Conservation (phyloP, 2,888 invertebrate species). For the Brenthis daphne region DNA sequence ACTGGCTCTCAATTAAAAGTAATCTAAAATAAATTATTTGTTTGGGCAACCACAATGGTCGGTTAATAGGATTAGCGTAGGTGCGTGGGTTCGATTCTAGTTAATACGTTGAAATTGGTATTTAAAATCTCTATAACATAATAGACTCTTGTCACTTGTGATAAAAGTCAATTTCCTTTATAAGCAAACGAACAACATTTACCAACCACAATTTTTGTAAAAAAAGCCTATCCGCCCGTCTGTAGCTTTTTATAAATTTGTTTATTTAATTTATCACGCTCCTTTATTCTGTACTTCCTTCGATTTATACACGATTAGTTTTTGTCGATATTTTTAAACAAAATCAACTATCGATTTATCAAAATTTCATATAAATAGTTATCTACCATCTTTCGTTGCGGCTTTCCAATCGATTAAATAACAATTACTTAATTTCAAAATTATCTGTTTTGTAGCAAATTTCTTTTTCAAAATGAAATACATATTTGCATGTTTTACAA, state of each 20-base stretch:
- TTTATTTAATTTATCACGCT: constrained; percentile 81
- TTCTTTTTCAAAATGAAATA: background rate
- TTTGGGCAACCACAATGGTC: constrained; percentile 69
- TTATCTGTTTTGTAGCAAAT: background rate
- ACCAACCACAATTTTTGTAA: constrained; percentile 34
- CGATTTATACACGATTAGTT: constrained; percentile 74
- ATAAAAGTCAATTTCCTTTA: constrained; percentile 20
- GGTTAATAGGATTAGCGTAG: constrained; percentile 74
- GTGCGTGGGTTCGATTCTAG: constrained; percentile 71
- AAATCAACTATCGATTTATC: background rate
- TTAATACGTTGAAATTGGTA: constrained; percentile 40
- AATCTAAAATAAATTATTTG: constrained; percentile 76
- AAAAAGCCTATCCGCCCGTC: constrained; percentile 62
- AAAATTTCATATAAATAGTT: background rate
- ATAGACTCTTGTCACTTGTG: background rate
- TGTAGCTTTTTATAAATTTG: constrained; percentile 76
- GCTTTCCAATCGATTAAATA: too few species aligned
- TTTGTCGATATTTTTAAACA: constrained; percentile 65
- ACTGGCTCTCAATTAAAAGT: constrained; percentile 56
- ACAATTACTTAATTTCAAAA: too few species aligned
- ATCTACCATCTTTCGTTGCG: background rate
- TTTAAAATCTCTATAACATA: constrained; percentile 3
- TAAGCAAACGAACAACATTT: background rate
- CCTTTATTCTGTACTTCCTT: constrained; percentile 78
- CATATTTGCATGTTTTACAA: background rate